Evolutionary conservation across 1,140 invertebrate species (phyloP), one percentile per base, ranked within the genome.

Genomic region (Chelonus insularis): DNA sequence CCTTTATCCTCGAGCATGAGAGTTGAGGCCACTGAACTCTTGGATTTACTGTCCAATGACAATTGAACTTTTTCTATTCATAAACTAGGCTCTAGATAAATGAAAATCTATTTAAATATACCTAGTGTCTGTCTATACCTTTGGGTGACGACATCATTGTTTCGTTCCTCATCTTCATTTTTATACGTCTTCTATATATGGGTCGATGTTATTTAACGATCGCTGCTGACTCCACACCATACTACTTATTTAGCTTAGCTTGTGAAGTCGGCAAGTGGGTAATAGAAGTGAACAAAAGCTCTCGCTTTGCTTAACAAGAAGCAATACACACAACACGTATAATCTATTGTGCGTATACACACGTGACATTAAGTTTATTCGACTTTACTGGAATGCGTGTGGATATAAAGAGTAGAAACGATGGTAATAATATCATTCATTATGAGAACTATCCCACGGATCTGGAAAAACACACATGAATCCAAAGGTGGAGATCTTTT

Each of bases 401-500:
- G 63, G n/a, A n/a, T n/a, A n/a, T 62, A 67, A 57, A 59, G 52
- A 32, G 45, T 60, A 43, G 47, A 64, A 48, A 54, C 66, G 65
- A 62, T 60, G 67, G 63, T 74, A 71, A 78, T 79, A 74, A 78
- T 66, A 70, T 39, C 23, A 55, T 23, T 32, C 18, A 39, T 63
- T 71, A 73, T 80, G 78, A 70, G 78, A 80, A 80, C 72, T 77
- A 77, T 80, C 78, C 74, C 78, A 80, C 78, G 78, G 72, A 65
- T 21, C 52, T 60, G 45, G 47, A 20, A 29, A 14, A 12, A 57
- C 14, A 32, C 34, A 8, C 6, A 41, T 52, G 20, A 11, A 21
- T 51, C 36, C 18, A 58, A 51, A 55, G 37, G 39, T 55, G 51
- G 60, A 62, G 39, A 36, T n/a, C n/a, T n/a, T n/a, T n/a, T n/a